Evolutionary conservation across 2,888 invertebrate species (phyloP).

Genomic region (Ophraella communa): DNA sequence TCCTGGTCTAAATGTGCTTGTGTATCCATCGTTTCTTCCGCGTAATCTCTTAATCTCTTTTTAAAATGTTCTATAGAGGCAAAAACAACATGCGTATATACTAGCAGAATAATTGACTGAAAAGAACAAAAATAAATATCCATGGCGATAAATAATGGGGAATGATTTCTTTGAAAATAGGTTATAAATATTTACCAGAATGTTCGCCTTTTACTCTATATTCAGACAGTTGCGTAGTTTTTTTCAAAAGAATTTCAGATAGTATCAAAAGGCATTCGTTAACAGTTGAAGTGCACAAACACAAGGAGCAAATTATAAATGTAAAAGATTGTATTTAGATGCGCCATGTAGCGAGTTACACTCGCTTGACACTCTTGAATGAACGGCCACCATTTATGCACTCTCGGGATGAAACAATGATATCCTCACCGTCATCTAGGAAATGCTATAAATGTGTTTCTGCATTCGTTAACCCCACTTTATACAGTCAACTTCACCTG

Average conservation of each 20-base stretch:
- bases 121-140: neutral
- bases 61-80: no score
- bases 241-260: neutral
- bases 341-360: slow-evolving; percentile 2
- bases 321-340: slow-evolving; percentile 22
- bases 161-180: neutral
- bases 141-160: neutral
- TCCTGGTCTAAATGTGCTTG: no score
- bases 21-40: no score
- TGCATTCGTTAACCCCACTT: slow-evolving; percentile 18
- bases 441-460: slow-evolving; percentile 13
- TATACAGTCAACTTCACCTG: slow-evolving; percentile 2
- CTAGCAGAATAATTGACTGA: no score
- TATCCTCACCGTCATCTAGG: slow-evolving; percentile 17
- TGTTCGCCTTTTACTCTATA: neutral
- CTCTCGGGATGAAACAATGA: slow-evolving; percentile 14
- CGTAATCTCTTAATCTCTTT: no score
- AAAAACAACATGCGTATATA: no score
- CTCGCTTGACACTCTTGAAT: slow-evolving; percentile 20
- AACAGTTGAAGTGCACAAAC: slow-evolving; percentile 10
- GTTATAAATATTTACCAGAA: neutral
- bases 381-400: slow-evolving; percentile 13
- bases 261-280: slow-evolving; percentile 5
- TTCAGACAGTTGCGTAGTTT: neutral
- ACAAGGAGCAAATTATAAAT: slow-evolving; percentile 22